Base-by-base conservation (phyloP, 2,113 vertebrate genomes). In the Actinemys pallida region DNA sequence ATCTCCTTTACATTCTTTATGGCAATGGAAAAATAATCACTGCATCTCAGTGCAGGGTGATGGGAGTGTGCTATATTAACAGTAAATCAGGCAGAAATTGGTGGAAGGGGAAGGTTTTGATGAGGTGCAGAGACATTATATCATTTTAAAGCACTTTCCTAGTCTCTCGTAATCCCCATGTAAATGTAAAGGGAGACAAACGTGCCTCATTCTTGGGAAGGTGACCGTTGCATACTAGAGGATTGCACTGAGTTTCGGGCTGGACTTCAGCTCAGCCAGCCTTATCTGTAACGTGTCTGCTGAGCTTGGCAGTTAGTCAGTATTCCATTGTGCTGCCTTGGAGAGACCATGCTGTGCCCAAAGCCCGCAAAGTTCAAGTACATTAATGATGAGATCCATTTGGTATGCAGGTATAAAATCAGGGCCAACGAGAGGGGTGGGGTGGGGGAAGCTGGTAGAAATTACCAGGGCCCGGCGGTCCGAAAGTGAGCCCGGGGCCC, bases 71-170 rank as follows among this genome's bases (percentile, higher is more conserved):
- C 95, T 72, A 95, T 97, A 97, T 97, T 96, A 98, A 98, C 97
- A 97, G 98, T 98, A 98, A 98, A 98, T 98, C 98, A 98, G 97
- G 96, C 95, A 97, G 96, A 97, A 98, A 98, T 97, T 98, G 97
- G 98, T 97, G 93, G 96, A 97, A 97, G 97, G 95, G 94, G 97
- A 97, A 97, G 97, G 96, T 96, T 98, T 98, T 98, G 97, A 98
- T 98, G 98, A 98, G 98, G 97, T 97, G 95, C 97, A 97, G 97
- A 97, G 97, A 98, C 96, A 98, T 98, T 98, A 98, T 98, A 98
- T 98, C 98, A 98, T 97, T 97, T 97, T 97, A 98, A 98, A 98
- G 97, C 94, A 97, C 96, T 98, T 98, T 97, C 93, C 97, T 98
- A 97, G 97, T 97, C 98, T 98, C 95, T 97, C 96, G 94, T 97